Conservation (phyloP, 2,797 vertebrate species). For the Iguana delicatissima region DNA sequence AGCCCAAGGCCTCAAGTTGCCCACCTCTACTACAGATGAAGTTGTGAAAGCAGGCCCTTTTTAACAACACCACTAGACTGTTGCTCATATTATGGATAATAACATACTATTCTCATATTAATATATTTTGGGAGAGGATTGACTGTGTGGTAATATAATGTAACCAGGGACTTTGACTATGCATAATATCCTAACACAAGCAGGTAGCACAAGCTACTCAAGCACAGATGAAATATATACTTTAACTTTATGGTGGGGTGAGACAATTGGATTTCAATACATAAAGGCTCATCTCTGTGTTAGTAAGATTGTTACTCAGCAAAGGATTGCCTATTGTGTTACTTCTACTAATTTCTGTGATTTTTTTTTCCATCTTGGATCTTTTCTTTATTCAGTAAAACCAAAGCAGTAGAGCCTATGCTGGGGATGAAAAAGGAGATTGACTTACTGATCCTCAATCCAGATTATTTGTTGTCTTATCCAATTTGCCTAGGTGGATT, state of each 20-base stretch:
- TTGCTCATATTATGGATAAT: not conserved
- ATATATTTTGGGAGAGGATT: not conserved
- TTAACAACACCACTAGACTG: not conserved
- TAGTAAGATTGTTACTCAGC: rapidly evolving
- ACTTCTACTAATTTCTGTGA: slow-evolving; percentile 8
- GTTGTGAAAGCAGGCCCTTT: not conserved
- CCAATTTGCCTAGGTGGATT: slow-evolving; percentile 57
- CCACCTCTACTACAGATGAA: not conserved
- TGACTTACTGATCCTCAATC: slow-evolving; percentile 43
- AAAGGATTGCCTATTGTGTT: not conserved
- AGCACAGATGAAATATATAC: slow-evolving; percentile 1
- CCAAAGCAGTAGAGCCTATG: slow-evolving; percentile 40
- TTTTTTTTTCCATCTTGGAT: not conserved
- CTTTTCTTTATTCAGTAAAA: not conserved
- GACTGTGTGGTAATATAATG: not conserved
- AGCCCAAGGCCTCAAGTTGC: not conserved
- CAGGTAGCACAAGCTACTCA: not conserved
- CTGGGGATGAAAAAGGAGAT: not conserved
- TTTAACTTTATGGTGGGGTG: not conserved
- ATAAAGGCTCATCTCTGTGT: not conserved
- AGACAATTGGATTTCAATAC: not conserved
- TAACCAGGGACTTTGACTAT: not conserved
- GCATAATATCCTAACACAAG: rapidly evolving
- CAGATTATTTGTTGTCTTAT: slow-evolving; percentile 52
- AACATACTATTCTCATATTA: not conserved